phyloP scores from a whole-genome alignment of 2,888 invertebrate genomes.

The Lochmaea crataegi region DNA sequence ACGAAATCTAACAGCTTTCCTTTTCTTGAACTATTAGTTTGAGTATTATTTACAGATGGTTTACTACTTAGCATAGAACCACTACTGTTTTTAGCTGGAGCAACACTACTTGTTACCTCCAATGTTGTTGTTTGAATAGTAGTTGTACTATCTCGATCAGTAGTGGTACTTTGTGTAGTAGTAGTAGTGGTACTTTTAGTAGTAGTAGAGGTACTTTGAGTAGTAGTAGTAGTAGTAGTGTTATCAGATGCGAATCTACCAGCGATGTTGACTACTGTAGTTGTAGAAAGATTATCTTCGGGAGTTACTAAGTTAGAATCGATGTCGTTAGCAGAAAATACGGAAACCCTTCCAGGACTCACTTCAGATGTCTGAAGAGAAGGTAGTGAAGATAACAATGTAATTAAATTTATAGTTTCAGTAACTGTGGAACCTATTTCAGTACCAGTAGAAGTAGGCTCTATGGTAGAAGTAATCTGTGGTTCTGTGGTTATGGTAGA shows the following conservation, averaged over 20 bases:
- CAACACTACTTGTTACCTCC: slow-evolving; percentile 17
- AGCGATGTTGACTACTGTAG: slow-evolving; percentile 65
- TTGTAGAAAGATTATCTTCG: slow-evolving; percentile 68
- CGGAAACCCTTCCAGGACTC: slow-evolving; percentile 62
- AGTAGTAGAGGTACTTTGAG: neutral
- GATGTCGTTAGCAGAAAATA: slow-evolving; percentile 62
- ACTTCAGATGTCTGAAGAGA: slow-evolving; percentile 59
- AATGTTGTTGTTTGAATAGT: slow-evolving; percentile 27
- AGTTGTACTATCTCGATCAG: slow-evolving; percentile 30
- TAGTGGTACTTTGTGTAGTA: slow-evolving; percentile 45
- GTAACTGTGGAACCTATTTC: slow-evolving; percentile 64
- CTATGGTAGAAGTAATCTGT: slow-evolving; percentile 14
- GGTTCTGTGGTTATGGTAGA: slow-evolving; percentile 23
- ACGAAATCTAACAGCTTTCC: slow-evolving; percentile 55
- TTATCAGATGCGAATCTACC: slow-evolving; percentile 65
- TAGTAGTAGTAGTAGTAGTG: slow-evolving; percentile 41
- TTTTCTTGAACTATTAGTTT: slow-evolving; percentile 48
- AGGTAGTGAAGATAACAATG: slow-evolving; percentile 52
- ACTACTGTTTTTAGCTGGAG: slow-evolving; percentile 19
- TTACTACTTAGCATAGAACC: slow-evolving; percentile 29
- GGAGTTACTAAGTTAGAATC: slow-evolving; percentile 64
- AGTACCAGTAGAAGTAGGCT: slow-evolving; percentile 60
- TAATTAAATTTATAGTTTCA: slow-evolving; percentile 58
- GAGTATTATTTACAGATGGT: slow-evolving; percentile 37
- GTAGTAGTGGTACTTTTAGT: slow-evolving; percentile 58